Base-by-base conservation (phyloP, 2,888 invertebrate species). In the Sminthurides aquaticus region DNA sequence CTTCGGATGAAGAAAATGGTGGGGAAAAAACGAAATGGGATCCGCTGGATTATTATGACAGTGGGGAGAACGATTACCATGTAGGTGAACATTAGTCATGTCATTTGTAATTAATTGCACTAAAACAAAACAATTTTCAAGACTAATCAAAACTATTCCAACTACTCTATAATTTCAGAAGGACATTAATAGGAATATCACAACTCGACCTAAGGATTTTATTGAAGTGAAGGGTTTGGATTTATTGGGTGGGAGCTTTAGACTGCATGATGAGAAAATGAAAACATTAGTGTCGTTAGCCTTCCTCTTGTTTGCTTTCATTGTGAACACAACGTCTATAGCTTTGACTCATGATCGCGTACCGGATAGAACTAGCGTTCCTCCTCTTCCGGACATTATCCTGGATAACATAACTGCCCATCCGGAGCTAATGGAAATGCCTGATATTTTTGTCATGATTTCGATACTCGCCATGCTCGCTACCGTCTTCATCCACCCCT, bases 261-360 rank as follows among this genome's bases (percentile, higher is more conserved):
- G 5, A 5, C 20, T 52, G 11, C 52, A 52, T 20, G 75, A 76
- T 27, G 77, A 77, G 61, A 75, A 75, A 64, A 70, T 70, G 60
- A 77, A 77, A 67, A 77, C 77, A 11, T 65, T 76, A 1, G 22
- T 75, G 28, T 67, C 69, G 54, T 74, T 74, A 58, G 68, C 66
- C 48, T 49, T 75, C 48, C 69, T 75, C 26, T 70, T 69, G 54
- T 60, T 63, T 2, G 67, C 67, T 20, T 73, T 74, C 28, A 18
- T 71, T 5, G 56, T 61, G 22, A 71, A 71, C 60, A 66, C 76
- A 24, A 65, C 74, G 8, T 75, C 77, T 2, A 75, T 80, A 63
- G 78, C 79, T 25, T 75, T 78, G 59, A 78, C 81, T 20, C 81
- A 81, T 69, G 81, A 81, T 67, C 75, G 78, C 55, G 77, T 81